Evolutionary conservation across 2,888 invertebrate species (phyloP).

Genomic region (Eupithecia dodoneata): DNA sequence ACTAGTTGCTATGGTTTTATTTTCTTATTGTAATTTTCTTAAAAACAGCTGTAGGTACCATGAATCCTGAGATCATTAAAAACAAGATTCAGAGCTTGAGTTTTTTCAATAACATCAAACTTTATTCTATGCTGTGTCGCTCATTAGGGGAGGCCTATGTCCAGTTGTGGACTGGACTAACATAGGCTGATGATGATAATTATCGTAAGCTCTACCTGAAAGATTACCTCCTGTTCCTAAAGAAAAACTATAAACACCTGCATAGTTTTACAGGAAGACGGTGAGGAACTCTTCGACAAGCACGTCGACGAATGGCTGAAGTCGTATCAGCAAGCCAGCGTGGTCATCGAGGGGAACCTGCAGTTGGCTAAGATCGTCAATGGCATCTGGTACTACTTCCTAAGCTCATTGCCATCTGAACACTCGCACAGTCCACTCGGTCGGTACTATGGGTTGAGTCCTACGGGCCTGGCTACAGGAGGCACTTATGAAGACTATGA

Average conservation of each 20-base stretch:
- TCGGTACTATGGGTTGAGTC: constrained; percentile 83
- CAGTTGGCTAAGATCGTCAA: constrained; percentile 80
- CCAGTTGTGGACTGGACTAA: too few relatives aligned
- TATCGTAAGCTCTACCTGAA: background rate
- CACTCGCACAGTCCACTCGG: constrained; percentile 72
- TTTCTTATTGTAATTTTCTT: too few relatives aligned
- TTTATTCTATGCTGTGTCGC: too few relatives aligned
- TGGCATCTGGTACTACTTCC: constrained; percentile 84
- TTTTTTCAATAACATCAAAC: too few relatives aligned
- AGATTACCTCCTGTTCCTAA: background rate
- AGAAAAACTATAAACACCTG: constrained; percentile 11
- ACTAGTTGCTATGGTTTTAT: too few relatives aligned
- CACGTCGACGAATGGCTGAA: constrained; percentile 79
- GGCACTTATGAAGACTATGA: constrained; percentile 78
- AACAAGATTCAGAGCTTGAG: too few relatives aligned
- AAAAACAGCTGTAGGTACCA: too few relatives aligned
- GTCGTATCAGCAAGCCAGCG: constrained; percentile 76
- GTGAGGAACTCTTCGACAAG: constrained; percentile 70
- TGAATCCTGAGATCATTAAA: too few relatives aligned
- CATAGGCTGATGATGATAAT: too few relatives aligned
- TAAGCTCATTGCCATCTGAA: constrained; percentile 82
- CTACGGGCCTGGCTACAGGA: constrained; percentile 84
- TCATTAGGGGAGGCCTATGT: too few relatives aligned
- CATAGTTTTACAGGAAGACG: constrained; percentile 78
- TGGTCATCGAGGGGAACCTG: constrained; percentile 79